A percentile compares a stretch with the other conserved stretches of the same genome.
phyloP scores from a whole-genome alignment of 2,113 vertebrate species.

The Nesogale talazaci region DNA sequence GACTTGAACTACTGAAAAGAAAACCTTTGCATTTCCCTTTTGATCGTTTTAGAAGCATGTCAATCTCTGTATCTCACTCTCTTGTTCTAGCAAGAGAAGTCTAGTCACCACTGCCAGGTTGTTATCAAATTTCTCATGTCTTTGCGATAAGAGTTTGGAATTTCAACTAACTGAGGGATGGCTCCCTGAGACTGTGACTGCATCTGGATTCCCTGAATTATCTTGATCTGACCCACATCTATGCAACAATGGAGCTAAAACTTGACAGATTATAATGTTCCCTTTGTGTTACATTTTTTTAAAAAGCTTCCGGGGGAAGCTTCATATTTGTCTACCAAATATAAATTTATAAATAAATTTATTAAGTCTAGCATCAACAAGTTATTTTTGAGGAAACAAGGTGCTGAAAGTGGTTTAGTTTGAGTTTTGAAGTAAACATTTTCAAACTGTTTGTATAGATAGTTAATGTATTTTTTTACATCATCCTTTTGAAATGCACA shows the following conservation, averaged over 20 bases:
- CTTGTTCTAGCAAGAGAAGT: conserved; percentile 69
- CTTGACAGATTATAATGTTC: conserved; percentile 71
- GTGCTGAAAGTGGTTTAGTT: conserved; percentile 10
- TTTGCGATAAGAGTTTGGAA: conserved; percentile 68
- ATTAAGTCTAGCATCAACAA: not conserved
- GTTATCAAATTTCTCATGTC: conserved; percentile 71
- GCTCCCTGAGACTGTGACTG: conserved; percentile 52
- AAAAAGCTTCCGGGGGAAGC: not conserved
- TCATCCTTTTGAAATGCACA: not conserved
- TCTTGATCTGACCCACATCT: conserved; percentile 70
- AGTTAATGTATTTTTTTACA: not conserved
- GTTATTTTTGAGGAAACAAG: conserved; percentile 48
- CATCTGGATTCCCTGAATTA: conserved; percentile 72
- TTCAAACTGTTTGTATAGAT: too few species aligned
- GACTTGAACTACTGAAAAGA: conserved; percentile 59
- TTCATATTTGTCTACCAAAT: conserved; percentile 51
- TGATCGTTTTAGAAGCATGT: conserved; percentile 63
- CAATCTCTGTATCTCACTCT: conserved; percentile 70
- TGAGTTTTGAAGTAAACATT: conserved; percentile 19
- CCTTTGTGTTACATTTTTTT: conserved; percentile 62
- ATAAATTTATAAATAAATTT: conserved; percentile 72
- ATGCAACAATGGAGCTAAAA: not conserved
- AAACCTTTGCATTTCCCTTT: conserved; percentile 67
- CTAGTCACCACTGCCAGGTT: conserved; percentile 46
- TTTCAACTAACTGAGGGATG: conserved; percentile 60